Conservation (phyloP, 1,140 invertebrate species). For the Portunus trituberculatus region DNA sequence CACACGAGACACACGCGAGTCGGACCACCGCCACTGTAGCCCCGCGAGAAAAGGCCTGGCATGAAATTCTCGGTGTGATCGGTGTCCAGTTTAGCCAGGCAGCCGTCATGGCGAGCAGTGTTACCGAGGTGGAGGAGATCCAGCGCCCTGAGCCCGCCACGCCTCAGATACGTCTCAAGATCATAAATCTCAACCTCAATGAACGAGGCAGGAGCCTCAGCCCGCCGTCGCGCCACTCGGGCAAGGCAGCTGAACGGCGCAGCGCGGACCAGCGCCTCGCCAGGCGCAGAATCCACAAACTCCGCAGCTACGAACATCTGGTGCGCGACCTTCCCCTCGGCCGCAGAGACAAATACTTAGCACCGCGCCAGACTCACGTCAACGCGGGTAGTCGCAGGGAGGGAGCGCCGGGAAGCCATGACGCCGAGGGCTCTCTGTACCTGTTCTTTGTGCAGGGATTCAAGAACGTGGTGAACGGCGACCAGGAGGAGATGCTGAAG, state of each 20-base stretch:
- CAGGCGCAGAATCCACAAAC: constrained; percentile 25
- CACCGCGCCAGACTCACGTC: not conserved
- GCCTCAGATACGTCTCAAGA: constrained; percentile 64
- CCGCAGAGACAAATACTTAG: not conserved
- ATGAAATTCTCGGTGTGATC: not conserved
- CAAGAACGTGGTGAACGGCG: constrained; percentile 25
- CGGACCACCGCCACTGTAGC: not conserved
- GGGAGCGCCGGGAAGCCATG: not conserved
- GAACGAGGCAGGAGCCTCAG: constrained; percentile 50
- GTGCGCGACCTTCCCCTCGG: not conserved
- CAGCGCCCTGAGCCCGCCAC: constrained; percentile 19
- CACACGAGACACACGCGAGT: constrained; percentile 39
- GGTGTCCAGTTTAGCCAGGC: not conserved
- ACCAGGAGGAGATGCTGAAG: constrained; percentile 46
- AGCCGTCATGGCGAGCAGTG: constrained; percentile 42
- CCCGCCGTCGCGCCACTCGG: not conserved
- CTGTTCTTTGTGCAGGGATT: constrained; percentile 55
- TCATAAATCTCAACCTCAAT: constrained; percentile 64
- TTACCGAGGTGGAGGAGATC: constrained; percentile 65
- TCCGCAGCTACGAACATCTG: constrained; percentile 44
- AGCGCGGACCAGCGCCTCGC: not conserved
- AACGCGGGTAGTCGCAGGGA: not conserved
- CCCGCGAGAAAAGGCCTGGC: not conserved
- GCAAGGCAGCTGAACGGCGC: not conserved
- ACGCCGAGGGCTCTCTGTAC: constrained; percentile 30